Percentiles rank a stretch among this genome's conserved stretches.
Evolutionary conservation across 1,140 invertebrate species (phyloP).

Genomic region (Pseudomyrmex pallidus): DNA sequence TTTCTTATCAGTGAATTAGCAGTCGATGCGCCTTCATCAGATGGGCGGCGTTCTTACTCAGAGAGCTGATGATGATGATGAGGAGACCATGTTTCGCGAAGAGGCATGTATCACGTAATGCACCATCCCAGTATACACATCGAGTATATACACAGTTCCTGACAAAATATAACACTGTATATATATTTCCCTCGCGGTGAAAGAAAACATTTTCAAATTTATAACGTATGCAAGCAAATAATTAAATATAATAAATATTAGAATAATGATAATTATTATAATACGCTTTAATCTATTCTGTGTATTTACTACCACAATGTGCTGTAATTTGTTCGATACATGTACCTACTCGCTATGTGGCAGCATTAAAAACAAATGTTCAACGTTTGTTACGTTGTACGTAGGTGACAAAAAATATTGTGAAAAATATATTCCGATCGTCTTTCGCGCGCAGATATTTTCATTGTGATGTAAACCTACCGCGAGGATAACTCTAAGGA

Average conservation of each 20-base stretch:
- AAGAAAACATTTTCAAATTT: no score
- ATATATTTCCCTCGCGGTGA: neutral
- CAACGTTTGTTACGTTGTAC: neutral
- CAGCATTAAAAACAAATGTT: neutral
- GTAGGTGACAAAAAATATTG: neutral
- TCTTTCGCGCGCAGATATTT: slow-evolving; percentile 24
- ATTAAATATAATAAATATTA: neutral
- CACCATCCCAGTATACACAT: slow-evolving; percentile 58
- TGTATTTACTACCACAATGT: neutral
- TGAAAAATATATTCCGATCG: slow-evolving; percentile 29
- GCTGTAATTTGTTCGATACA: neutral
- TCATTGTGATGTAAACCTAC: slow-evolving; percentile 48
- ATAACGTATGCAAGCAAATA: no score
- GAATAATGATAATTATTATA: neutral
- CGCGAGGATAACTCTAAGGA: slow-evolving; percentile 49
- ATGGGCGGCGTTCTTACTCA: slow-evolving; percentile 62
- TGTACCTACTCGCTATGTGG: no score
- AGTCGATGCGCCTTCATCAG: slow-evolving; percentile 67
- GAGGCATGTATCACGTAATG: slow-evolving; percentile 76
- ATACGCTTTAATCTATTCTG: neutral
- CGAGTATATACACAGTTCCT: slow-evolving; percentile 55
- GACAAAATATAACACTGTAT: slow-evolving; percentile 57
- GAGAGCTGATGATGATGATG: slow-evolving; percentile 77
- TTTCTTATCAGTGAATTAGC: slow-evolving; percentile 84
- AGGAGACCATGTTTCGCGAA: slow-evolving; percentile 76